These are phyloP conservation scores for Argya squamiceps DNA, from an alignment of 2,797 vertebrate genomes.

Conservation along the genomic window DNA sequence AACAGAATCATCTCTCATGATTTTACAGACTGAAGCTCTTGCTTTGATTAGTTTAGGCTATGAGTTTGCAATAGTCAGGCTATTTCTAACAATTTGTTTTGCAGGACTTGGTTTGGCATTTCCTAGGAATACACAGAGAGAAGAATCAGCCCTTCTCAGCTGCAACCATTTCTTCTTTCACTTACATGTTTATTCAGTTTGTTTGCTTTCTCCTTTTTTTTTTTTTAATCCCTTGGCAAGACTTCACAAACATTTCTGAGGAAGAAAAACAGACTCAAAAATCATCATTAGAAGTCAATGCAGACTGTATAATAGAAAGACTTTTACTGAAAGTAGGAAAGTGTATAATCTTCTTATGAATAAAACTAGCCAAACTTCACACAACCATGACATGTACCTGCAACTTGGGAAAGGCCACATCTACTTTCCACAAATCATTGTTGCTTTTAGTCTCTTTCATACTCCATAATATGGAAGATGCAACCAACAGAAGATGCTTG, in stretches of 20 bases:
- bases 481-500: background rate
- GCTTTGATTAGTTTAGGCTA: background rate
- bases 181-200: background rate
- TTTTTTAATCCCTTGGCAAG: background rate
- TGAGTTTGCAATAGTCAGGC: background rate
- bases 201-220: background rate
- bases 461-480: background rate
- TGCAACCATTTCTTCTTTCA: background rate
- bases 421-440: background rate
- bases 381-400: background rate
- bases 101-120: background rate
- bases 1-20: background rate
- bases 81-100: background rate
- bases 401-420: background rate
- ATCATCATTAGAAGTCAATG: background rate
- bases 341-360: background rate
- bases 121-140: background rate
- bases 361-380: background rate
- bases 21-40: background rate
- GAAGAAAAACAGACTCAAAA: background rate
- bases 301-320: background rate
- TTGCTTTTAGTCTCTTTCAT: background rate
- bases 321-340: background rate
- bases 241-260: background rate
- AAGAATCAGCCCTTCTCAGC: background rate